Conservation (phyloP, 2,888 invertebrate species). For the Polymixis flavicincta region DNA sequence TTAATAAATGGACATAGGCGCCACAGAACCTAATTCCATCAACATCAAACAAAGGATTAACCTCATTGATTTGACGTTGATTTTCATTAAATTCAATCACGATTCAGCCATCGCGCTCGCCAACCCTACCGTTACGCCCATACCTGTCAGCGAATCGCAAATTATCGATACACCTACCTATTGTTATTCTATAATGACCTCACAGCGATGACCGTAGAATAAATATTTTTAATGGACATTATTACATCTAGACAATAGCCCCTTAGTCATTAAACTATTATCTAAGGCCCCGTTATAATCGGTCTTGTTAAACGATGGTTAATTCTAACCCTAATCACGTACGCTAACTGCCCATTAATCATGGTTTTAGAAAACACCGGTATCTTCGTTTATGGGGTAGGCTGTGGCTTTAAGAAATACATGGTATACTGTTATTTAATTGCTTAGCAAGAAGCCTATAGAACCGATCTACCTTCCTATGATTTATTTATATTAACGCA, state of each 20-base stretch:
- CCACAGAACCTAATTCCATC: constrained; percentile 4
- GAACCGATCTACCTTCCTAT: constrained; percentile 4
- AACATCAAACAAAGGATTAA: constrained; percentile 10
- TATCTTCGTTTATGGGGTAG: constrained; percentile 15
- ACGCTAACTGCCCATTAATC: constrained; percentile 40
- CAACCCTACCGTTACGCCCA: constrained; percentile 60
- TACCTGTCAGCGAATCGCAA: constrained; percentile 61
- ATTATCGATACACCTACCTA: constrained; percentile 63
- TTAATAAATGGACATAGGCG: not conserved
- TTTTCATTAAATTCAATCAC: constrained; percentile 26
- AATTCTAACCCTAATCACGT: constrained; percentile 51
- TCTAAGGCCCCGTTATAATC: constrained; percentile 50
- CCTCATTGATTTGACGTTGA: constrained; percentile 8
- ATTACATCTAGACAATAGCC: constrained; percentile 60
- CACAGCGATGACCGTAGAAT: constrained; percentile 61
- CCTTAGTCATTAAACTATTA: constrained; percentile 36
- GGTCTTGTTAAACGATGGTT: constrained; percentile 32
- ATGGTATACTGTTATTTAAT: not conserved
- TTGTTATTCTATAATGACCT: constrained; percentile 69
- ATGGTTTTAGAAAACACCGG: constrained; percentile 26
- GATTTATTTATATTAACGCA: constrained; percentile 20
- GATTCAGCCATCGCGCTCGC: constrained; percentile 3
- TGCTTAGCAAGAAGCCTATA: not conserved
- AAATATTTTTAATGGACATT: constrained; percentile 65
- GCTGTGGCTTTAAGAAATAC: not conserved